phyloP scores from a whole-genome alignment of 2,113 vertebrate species.

The Petrocephalus microphthalmus region DNA sequence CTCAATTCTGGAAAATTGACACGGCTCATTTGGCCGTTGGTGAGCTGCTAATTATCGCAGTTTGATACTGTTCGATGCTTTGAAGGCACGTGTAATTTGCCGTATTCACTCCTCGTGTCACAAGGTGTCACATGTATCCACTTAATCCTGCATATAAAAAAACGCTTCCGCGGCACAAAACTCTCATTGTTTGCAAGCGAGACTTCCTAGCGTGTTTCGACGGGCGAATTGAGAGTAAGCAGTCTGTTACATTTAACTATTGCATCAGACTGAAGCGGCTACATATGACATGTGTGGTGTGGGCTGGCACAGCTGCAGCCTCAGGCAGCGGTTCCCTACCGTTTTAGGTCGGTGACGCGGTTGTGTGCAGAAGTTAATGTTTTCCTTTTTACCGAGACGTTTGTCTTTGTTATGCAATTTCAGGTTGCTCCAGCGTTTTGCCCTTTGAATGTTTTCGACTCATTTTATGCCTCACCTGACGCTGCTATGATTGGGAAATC shows the following conservation, averaged over 20 bases:
- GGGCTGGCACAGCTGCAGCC: not conserved
- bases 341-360: not conserved
- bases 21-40: not conserved
- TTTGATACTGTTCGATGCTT: not conserved
- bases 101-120: not conserved
- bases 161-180: not conserved
- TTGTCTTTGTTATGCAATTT: not conserved
- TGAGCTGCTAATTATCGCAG: not conserved
- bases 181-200: not conserved
- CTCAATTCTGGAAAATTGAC: not conserved
- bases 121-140: not conserved
- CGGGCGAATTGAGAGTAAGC: not conserved
- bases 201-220: not conserved
- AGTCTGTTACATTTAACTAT: not conserved
- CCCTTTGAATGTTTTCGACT: not conserved
- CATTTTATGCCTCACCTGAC: not conserved
- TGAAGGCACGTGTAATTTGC: not conserved
- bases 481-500: not conserved
- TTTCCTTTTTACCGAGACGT: not conserved
- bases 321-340: not conserved
- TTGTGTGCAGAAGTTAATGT: not conserved
- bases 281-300: not conserved
- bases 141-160: not conserved
- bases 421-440: not conserved
- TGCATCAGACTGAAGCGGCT: not conserved